Percentiles rank a stretch among this genome's conserved stretches.
Evolutionary conservation across 2,797 vertebrate genomes (phyloP).

Genomic region (Acanthurus lineatus): DNA sequence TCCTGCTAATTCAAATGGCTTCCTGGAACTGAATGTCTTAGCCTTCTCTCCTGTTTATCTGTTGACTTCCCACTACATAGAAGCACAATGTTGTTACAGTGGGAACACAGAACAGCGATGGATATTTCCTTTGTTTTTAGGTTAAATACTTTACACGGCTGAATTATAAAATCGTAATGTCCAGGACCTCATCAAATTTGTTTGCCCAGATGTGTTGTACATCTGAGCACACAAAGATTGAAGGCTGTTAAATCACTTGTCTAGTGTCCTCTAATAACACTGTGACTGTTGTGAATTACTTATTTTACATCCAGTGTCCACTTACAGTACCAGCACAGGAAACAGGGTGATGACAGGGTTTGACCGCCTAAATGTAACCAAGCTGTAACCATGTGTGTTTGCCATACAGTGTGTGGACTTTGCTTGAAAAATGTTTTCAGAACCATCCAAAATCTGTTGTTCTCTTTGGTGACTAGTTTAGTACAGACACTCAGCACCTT

Average conservation of each 20-base stretch:
- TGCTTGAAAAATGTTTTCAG: no score
- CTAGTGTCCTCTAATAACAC: neutral
- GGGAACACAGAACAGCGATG: neutral
- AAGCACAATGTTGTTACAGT: neutral
- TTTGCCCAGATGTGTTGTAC: slow-evolving; percentile 4
- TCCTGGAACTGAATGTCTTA: slow-evolving; percentile 13
- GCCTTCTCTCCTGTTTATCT: slow-evolving; percentile 3
- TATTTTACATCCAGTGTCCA: neutral
- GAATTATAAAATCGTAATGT: slow-evolving; percentile 17
- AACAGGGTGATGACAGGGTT: no score
- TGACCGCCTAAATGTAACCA: no score
- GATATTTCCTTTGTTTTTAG: neutral
- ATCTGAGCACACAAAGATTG: slow-evolving; percentile 8
- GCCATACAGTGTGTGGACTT: neutral
- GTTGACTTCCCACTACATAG: neutral
- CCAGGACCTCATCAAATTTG: neutral
- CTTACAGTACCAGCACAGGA: slow-evolving; percentile 1
- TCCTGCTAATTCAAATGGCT: slow-evolving; percentile 20
- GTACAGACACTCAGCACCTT: neutral
- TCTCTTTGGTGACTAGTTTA: no score
- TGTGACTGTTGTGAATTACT: neutral
- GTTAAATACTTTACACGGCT: neutral
- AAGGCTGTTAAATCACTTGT: slow-evolving; percentile 3
- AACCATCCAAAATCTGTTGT: neutral
- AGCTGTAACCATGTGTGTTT: neutral